Evolutionary conservation across 2,113 vertebrate species (phyloP).

Genomic region (Passer domesticus): DNA sequence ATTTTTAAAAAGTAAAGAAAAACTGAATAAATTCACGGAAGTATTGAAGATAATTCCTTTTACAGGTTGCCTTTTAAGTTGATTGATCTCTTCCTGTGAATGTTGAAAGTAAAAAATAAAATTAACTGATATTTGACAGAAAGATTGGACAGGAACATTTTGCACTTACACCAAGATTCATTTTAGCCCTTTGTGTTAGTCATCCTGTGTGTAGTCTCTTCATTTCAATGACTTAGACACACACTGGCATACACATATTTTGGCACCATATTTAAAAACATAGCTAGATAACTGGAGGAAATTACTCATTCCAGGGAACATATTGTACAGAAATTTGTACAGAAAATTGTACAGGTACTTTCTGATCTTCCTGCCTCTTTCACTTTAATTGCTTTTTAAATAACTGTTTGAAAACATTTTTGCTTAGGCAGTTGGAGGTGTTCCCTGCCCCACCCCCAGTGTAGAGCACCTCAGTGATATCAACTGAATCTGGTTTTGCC

Average conservation of each 20-base stretch:
- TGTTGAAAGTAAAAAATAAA: background rate
- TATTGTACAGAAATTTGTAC: background rate
- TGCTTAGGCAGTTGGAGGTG: background rate
- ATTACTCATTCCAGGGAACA: background rate
- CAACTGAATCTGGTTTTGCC: background rate
- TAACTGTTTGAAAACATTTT: background rate
- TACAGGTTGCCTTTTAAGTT: background rate
- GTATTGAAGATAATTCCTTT: background rate
- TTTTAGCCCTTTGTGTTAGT: background rate
- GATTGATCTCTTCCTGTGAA: background rate
- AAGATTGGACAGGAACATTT: background rate
- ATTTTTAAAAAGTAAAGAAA: background rate
- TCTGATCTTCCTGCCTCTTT: slow-evolving; percentile 1
- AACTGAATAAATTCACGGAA: background rate
- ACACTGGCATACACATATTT: background rate
- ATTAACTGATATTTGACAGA: background rate
- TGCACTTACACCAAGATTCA: background rate
- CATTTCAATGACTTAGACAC: background rate
- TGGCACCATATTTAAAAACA: background rate
- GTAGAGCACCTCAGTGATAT: background rate
- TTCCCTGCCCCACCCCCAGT: background rate
- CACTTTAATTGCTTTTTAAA: background rate
- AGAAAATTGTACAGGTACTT: background rate
- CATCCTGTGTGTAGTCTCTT: background rate
- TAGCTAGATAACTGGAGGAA: background rate